These are phyloP conservation scores for Chaetura pelagica DNA, from an alignment of 2,113 vertebrate genomes.

Conservation along the genomic window DNA sequence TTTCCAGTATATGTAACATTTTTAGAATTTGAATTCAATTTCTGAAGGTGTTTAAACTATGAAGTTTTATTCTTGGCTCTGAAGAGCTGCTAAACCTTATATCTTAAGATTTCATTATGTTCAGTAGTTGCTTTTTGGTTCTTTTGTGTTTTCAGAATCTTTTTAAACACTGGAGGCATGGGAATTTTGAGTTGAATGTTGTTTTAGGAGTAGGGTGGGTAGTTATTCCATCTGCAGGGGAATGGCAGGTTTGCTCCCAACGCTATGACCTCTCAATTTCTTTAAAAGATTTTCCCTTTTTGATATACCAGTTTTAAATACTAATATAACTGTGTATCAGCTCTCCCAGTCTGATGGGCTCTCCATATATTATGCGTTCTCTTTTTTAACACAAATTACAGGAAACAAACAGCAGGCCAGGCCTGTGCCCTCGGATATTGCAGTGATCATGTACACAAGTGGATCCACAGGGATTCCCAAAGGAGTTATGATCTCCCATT, in stretches of 20 bases:
- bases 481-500: constrained; percentile 96
- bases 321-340: not conserved
- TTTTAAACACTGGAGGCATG: constrained; percentile 55
- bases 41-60: not conserved
- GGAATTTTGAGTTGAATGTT: constrained; percentile 62
- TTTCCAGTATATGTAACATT: not conserved
- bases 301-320: not conserved
- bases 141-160: not conserved
- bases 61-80: not conserved
- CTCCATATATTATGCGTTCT: fast-evolving
- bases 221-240: constrained; percentile 64
- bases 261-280: not conserved
- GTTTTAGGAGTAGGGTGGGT: not conserved
- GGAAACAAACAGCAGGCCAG: constrained; percentile 65
- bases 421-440: constrained; percentile 85
- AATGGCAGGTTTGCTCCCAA: not conserved
- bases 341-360: not conserved
- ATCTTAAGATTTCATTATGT: not conserved
- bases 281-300: not conserved
- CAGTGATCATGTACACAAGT: constrained; percentile 98
- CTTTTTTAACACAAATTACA: constrained; percentile 38
- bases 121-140: not conserved
- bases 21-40: not conserved
- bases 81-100: not conserved
- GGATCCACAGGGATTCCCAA: constrained; percentile 95